A percentile compares a stretch with the other conserved stretches of the same genome.
Evolutionary conservation across 1,140 invertebrate species (phyloP).

Genomic region (Oreohelix idahoensis): DNA sequence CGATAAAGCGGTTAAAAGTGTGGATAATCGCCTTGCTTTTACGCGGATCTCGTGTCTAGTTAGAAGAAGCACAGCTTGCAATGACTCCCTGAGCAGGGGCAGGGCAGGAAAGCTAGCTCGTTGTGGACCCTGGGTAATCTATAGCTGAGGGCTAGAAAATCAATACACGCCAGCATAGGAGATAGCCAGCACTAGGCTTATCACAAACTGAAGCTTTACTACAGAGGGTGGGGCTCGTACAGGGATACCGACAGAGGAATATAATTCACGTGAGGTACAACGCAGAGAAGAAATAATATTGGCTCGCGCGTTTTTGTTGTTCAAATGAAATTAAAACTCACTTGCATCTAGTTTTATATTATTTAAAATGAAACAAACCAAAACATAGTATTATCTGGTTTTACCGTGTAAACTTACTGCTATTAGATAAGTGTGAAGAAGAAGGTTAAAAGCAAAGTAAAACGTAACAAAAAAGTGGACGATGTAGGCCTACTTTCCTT

Average conservation of each 20-base stretch:
- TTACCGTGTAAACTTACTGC: too few species aligned
- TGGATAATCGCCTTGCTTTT: conserved; percentile 19
- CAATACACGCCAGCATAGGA: conserved; percentile 39
- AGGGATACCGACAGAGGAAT: neutral
- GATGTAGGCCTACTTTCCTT: too few species aligned
- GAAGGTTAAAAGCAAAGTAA: too few species aligned
- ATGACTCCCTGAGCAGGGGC: conserved; percentile 25
- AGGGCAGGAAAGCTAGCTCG: conserved; percentile 26
- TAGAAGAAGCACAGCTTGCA: conserved; percentile 39
- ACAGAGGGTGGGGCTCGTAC: conserved; percentile 21
- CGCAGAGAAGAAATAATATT: too few species aligned
- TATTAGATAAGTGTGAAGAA: too few species aligned
- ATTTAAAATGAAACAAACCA: too few species aligned
- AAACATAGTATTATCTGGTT: too few species aligned
- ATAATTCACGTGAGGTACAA: neutral
- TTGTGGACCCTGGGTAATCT: conserved; percentile 40
- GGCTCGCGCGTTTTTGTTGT: too few species aligned
- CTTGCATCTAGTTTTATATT: too few species aligned
- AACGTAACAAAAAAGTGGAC: too few species aligned
- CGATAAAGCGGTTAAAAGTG: neutral
- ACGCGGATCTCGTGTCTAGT: neutral
- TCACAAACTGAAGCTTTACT: conserved; percentile 41
- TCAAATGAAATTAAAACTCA: too few species aligned
- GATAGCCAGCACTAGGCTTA: conserved; percentile 41
- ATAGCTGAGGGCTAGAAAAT: conserved; percentile 43